Evolutionary conservation across 2,888 invertebrate genomes (phyloP).

Genomic region (Sinhomidia bicolor): DNA sequence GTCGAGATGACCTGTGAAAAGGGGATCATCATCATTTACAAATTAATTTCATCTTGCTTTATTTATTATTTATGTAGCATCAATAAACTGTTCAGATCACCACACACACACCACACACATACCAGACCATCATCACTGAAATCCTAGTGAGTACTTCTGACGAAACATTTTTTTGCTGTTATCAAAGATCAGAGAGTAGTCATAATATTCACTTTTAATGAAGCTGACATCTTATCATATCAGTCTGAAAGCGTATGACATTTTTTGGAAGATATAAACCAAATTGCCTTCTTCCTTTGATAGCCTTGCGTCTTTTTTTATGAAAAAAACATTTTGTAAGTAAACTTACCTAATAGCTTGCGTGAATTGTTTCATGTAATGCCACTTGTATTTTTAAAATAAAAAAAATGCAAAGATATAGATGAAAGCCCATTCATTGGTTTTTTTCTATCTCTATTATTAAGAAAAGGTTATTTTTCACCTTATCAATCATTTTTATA

Average conservation of each 20-base stretch:
- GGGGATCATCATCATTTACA: constrained; percentile 44
- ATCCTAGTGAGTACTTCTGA: background rate
- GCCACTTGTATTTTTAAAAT: constrained; percentile 1
- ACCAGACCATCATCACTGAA: background rate
- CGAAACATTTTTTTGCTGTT: constrained; percentile 27
- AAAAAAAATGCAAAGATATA: background rate
- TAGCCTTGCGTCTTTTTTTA: background rate
- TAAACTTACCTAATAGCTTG: background rate
- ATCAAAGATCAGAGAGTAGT: constrained; percentile 28
- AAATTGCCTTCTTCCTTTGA: constrained; percentile 32
- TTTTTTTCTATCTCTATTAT: too few relatives aligned
- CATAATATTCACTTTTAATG: constrained; percentile 44
- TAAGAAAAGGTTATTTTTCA: constrained; percentile 54
- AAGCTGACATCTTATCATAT: constrained; percentile 21
- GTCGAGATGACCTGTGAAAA: constrained; percentile 56
- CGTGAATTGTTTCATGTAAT: constrained; percentile 65
- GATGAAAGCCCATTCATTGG: constrained; percentile 28
- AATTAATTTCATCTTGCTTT: constrained; percentile 8
- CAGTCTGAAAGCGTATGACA: constrained; percentile 5
- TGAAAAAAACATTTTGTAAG: background rate
- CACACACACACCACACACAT: background rate
- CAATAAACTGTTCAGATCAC: background rate
- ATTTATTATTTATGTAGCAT: constrained; percentile 12
- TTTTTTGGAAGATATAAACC: constrained; percentile 30
- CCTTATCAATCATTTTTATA: constrained; percentile 69